Base-by-base conservation (phyloP, 2,888 invertebrate species). In the Trachelus iudaicus region DNA sequence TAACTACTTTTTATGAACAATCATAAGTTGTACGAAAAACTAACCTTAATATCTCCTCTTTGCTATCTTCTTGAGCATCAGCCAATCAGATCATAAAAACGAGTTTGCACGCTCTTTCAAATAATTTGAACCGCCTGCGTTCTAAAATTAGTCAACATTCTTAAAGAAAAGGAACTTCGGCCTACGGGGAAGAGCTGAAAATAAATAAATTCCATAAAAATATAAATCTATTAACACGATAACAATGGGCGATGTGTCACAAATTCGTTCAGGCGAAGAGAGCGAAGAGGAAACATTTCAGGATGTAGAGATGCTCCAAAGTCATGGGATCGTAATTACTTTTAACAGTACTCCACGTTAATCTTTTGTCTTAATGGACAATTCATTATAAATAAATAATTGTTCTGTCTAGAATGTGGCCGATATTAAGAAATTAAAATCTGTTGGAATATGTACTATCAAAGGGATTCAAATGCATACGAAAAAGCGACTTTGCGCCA, bases 381-480 rank as follows among this genome's bases (percentile, higher is more conserved):
- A 56, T 71, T 11, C 11, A 23, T 30, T 71, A 31, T 30, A 71
- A 33, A 33, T 30, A 13, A 33, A 9, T 34, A 15, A 33, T 71
- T 71, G 23, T 15, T 23, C 71, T 13, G 31, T 71, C 30, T 34
- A 71, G 71, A 94, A 95, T 91, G 94, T 94, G 73, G 95, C 95
- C 4, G 96, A 97, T 88, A 95, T 97, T 37, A 96, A 96, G 92
- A 95, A 95, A 90, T 90, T 97, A 83, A 96, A 96, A 91, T 93
- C 93, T 23, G 93, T 94, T 74, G 96, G 96, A 82, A 96, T 97
- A 86, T 96, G 96, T 87, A 97, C 96, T 0, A 94, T 97, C 75
- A 96, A 96, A 92, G 97, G 96, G 1, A 93, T 96, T 77, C 95
- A 96, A 89, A 97, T 97, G 97, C 94, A 94, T 2, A 96, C 96